phyloP scores from a whole-genome alignment of 2,113 vertebrate species.

The Sebastes schlegelii region DNA sequence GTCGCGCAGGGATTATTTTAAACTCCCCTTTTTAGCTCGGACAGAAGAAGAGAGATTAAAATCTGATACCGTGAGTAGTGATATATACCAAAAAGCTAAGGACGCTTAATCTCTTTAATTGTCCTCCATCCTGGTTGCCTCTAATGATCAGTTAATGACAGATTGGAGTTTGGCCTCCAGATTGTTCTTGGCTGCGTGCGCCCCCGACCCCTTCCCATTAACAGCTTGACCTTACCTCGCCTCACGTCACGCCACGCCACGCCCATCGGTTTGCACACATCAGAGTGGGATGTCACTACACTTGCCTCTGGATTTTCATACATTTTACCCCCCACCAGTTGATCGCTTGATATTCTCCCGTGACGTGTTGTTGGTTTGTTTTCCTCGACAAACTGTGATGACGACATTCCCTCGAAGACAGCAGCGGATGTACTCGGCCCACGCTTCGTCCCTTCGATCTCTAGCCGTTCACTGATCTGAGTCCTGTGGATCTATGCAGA shows the following conservation, averaged over 20 bases:
- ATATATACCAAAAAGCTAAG: slow-evolving; percentile 15
- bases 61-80: neutral
- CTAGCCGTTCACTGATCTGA: slow-evolving; percentile 64
- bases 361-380: slow-evolving; percentile 23
- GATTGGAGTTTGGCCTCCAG: slow-evolving; percentile 24
- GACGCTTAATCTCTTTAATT: neutral
- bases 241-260: neutral
- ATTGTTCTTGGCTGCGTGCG: slow-evolving; percentile 17
- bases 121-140: neutral
- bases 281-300: slow-evolving; percentile 24
- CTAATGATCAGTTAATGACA: slow-evolving; percentile 20
- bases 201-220: neutral
- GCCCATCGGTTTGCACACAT: slow-evolving; percentile 12
- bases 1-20: slow-evolving; percentile 18
- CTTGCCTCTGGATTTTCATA: slow-evolving; percentile 21
- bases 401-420: slow-evolving; percentile 62
- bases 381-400: slow-evolving; percentile 19
- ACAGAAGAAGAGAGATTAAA: slow-evolving; percentile 10
- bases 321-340: neutral
- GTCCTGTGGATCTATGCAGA: slow-evolving; percentile 84
- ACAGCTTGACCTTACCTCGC: slow-evolving; percentile 33
- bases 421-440: slow-evolving; percentile 62
- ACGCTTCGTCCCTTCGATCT: slow-evolving; percentile 31
- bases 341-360: neutral
- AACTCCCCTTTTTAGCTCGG: neutral